phyloP scores from a whole-genome alignment of 1,140 invertebrate genomes.

The Drosophila bocki region DNA sequence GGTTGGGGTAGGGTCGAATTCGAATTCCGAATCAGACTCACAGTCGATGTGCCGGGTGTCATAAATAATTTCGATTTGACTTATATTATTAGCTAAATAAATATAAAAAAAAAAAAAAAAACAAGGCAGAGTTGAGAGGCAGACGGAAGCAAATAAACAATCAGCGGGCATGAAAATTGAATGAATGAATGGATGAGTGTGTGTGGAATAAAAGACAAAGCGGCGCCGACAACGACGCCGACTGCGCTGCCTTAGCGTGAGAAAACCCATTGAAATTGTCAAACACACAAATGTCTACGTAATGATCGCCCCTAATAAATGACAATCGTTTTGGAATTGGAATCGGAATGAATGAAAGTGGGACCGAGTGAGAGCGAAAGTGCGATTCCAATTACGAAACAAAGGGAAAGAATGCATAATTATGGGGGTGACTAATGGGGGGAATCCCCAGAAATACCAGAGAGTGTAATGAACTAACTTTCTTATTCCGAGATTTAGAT shows the following conservation, averaged over 20 bases:
- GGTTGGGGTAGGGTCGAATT: conserved; percentile 54
- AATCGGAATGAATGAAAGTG: conserved; percentile 25
- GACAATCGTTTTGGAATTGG: conserved; percentile 61
- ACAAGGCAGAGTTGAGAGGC: conserved; percentile 23
- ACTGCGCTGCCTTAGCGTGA: conserved; percentile 76
- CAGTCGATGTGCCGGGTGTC: conserved; percentile 71
- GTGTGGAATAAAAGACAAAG: conserved; percentile 61
- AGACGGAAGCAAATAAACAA: conserved; percentile 61
- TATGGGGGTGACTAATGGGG: background rate
- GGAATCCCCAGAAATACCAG: background rate
- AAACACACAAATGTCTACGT: conserved; percentile 67
- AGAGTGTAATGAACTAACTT: background rate
- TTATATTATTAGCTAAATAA: conserved; percentile 83
- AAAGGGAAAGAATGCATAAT: conserved; percentile 9
- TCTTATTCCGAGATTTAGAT: background rate
- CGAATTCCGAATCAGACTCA: conserved; percentile 26
- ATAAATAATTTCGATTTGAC: conserved; percentile 83
- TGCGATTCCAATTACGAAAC: conserved; percentile 41
- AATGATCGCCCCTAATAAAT: conserved; percentile 72
- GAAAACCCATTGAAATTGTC: conserved; percentile 81
- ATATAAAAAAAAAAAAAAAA: conserved; percentile 54
- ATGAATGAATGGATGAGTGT: conserved; percentile 34
- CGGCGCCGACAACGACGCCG: conserved; percentile 47
- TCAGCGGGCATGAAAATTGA: conserved; percentile 74
- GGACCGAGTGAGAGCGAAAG: conserved; percentile 36